Conservation (phyloP, 2,888 invertebrate genomes). For the Pachliopta kotzebuea region DNA sequence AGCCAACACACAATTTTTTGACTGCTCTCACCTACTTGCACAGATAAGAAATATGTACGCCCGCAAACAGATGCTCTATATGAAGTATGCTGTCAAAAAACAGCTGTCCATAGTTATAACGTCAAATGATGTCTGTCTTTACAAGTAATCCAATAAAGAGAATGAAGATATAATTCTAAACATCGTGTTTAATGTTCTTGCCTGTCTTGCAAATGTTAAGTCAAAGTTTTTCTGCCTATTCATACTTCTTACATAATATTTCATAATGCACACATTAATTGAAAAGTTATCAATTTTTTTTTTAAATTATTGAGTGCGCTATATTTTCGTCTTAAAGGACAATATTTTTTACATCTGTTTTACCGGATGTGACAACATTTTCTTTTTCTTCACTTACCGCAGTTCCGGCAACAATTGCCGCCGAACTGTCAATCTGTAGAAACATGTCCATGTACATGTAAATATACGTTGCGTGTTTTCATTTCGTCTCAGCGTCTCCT, state of each 20-base stretch:
- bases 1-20: conserved; percentile 65
- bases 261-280: too few species aligned
- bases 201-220: too few species aligned
- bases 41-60: conserved; percentile 35
- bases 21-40: conserved; percentile 57
- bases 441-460: conserved; percentile 60
- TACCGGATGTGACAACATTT: conserved; percentile 58
- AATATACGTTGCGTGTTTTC: conserved; percentile 47
- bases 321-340: too few species aligned
- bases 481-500: conserved; percentile 44
- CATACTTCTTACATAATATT: too few species aligned
- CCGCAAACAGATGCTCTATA: conserved; percentile 24
- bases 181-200: too few species aligned
- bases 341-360: too few species aligned
- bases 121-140: neutral
- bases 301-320: too few species aligned
- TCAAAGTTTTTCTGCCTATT: too few species aligned
- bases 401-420: conserved; percentile 72
- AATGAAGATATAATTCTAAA: too few species aligned
- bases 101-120: conserved; percentile 20
- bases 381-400: conserved; percentile 46
- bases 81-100: conserved; percentile 26
- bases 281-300: too few species aligned
- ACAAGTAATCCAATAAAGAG: too few species aligned
- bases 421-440: conserved; percentile 62